Base-by-base conservation (phyloP, 2,797 vertebrate species). In the Neostethus bicornis region DNA sequence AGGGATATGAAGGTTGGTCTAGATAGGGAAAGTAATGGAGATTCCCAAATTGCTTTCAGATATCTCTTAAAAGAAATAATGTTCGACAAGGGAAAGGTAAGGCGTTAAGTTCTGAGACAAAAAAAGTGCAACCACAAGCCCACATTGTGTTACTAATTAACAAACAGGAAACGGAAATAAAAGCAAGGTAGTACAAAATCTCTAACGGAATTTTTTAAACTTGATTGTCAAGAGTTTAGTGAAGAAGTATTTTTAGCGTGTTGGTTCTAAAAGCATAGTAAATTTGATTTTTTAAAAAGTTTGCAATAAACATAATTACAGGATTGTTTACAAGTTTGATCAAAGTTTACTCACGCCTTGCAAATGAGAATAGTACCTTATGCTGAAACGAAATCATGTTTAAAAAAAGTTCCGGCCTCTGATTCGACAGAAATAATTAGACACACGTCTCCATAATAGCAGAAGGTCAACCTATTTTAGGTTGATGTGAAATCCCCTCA, bases 1-100 rank as follows among this genome's bases (percentile, higher is more conserved):
- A 50, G 39, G 81, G 77, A 71, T 65, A 42, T 73, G 42, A 46
- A n/a, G 4, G 31, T 0, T 12, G 14, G 73, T 73, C 77, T 69
- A 21, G 24, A 28, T 25, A 23, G 84, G 80, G 82, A 76, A 73
- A 72, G 4, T 10, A 20, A 19, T 61, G 14, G 60, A 13, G 24
- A 53, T 46, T 47, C 52, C 39, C 70, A 63, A 58, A 51, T 54
- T 37, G 48, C 46, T 39, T 66, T 10, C 29, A 26, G 57, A 51
- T 73, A 50, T 23, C 51, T 52, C 16, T 55, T 35, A 34, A 54
- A n/a, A 43, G 6, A 29, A 31, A 61, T 19, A n/a, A n/a, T n/a
- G n/a, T n/a, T n/a, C n/a, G n/a, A n/a, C 35, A 57, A 7, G 47
- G 44, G 17, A 28, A 49, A 43, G 10, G 7, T 32, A 21, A 41